Conservation (phyloP, 92 coral and sea anemone species). For the Galaxea fascicularis region DNA sequence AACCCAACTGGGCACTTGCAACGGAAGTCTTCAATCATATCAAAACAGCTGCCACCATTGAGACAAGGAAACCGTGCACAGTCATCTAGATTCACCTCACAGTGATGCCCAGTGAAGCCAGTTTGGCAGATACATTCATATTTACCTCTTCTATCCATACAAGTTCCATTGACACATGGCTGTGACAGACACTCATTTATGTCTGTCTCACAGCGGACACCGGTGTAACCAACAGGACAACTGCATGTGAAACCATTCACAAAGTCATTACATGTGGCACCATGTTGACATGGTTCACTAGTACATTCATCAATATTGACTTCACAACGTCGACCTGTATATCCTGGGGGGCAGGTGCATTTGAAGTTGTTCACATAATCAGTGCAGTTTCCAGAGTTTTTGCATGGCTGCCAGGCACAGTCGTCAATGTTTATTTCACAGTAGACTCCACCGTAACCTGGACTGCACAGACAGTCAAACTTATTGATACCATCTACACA, state of each 20-base stretch:
- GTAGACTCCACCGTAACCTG: conserved; percentile 77
- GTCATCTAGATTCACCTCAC: conserved; percentile 74
- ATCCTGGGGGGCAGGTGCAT: conserved; percentile 80
- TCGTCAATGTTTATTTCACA: conserved; percentile 86
- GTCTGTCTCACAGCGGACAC: conserved; percentile 65
- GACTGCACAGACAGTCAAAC: conserved; percentile 80
- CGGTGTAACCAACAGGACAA: conserved; percentile 76
- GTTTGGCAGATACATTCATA: conserved; percentile 74
- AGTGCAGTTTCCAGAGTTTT: conserved; percentile 79
- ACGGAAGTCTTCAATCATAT: conserved; percentile 70
- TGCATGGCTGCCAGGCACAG: conserved; percentile 80
- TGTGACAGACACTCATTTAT: conserved; percentile 68
- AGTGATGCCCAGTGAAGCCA: conserved; percentile 75
- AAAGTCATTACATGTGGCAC: conserved; percentile 66
- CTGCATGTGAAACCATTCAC: conserved; percentile 75
- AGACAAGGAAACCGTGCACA: conserved; percentile 73
- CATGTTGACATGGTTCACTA: conserved; percentile 67
- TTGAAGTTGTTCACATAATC: conserved; percentile 72
- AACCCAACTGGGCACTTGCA: conserved; percentile 82
- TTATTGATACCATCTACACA: conserved; percentile 78
- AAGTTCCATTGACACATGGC: conserved; percentile 80
- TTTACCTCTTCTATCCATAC: conserved; percentile 71
- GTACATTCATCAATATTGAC: conserved; percentile 81
- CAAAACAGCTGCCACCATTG: conserved; percentile 77
- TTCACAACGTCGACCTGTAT: conserved; percentile 79